A percentile compares a stretch with the other conserved stretches of the same genome.
Conservation (phyloP, 2,888 invertebrate species). For the Epinotia nisella region DNA sequence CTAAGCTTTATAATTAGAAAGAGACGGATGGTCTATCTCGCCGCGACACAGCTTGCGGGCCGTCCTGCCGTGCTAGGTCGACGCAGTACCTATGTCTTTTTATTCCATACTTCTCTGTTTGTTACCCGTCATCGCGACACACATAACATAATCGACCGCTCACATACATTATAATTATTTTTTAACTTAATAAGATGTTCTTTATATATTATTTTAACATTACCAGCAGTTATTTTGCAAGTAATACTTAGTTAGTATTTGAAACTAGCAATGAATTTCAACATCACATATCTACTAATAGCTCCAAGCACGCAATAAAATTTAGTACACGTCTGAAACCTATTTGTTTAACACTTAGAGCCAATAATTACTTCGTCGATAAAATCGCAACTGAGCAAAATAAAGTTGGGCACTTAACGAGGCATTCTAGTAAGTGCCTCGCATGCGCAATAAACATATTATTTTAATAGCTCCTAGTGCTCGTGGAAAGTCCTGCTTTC, state of each 20-base stretch:
- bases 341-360: conserved; percentile 33
- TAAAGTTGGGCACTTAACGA: conserved; percentile 64
- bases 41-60: no score
- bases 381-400: conserved; percentile 55
- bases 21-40: no score
- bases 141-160: no score
- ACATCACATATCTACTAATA: conserved; percentile 12
- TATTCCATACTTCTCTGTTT: no score
- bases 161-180: no score
- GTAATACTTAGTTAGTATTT: conserved; percentile 8
- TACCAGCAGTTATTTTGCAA: not conserved
- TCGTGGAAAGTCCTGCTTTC: conserved; percentile 18
- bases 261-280: conserved; percentile 2
- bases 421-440: conserved; percentile 53
- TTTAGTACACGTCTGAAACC: conserved; percentile 3
- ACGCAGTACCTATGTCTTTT: no score
- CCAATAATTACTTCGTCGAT: conserved; percentile 53
- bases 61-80: no score
- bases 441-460: conserved; percentile 57
- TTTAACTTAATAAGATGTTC: no score
- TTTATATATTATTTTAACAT: not conserved
- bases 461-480: conserved; percentile 50
- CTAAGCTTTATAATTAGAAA: no score
- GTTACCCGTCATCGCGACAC: no score
- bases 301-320: not conserved